These are phyloP conservation scores for Aphelocoma californica DNA, from an alignment of 2,797 vertebrate species.

Conservation along the genomic window DNA sequence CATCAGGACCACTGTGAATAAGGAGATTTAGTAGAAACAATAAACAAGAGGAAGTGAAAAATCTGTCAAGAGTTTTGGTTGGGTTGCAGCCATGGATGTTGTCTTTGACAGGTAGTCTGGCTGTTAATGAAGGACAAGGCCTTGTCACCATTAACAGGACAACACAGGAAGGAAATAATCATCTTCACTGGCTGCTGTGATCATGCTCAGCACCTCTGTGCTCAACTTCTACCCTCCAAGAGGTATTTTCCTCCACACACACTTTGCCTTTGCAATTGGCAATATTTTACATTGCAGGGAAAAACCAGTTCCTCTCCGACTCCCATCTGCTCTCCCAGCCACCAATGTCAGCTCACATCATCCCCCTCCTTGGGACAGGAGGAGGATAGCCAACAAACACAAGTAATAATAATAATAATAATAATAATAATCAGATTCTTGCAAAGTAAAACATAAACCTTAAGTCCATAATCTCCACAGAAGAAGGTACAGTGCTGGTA, in stretches of 20 bases:
- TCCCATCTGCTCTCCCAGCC: neutral
- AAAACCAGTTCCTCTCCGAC: neutral
- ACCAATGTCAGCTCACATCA: neutral
- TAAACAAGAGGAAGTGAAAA: slow-evolving; percentile 42
- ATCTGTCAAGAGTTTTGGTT: neutral
- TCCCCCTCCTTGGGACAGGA: neutral
- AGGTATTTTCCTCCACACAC: neutral
- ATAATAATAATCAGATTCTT: neutral
- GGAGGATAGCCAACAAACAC: neutral
- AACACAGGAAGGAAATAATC: neutral
- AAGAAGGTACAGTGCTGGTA: neutral
- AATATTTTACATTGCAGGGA: neutral
- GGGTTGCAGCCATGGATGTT: neutral
- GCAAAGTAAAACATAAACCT: neutral
- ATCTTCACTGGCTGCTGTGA: neutral
- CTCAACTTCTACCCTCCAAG: neutral
- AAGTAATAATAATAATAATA: neutral
- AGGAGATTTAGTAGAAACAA: slow-evolving; percentile 22
- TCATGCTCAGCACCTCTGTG: neutral
- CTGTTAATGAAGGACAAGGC: neutral
- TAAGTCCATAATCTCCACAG: neutral
- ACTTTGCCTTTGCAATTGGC: neutral
- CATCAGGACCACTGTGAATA: neutral
- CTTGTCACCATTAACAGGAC: neutral
- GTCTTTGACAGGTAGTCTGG: neutral